A percentile compares a stretch with the other conserved stretches of the same genome.
Evolutionary conservation across 2,888 invertebrate species (phyloP).

Genomic region (Antheraea yamamai): DNA sequence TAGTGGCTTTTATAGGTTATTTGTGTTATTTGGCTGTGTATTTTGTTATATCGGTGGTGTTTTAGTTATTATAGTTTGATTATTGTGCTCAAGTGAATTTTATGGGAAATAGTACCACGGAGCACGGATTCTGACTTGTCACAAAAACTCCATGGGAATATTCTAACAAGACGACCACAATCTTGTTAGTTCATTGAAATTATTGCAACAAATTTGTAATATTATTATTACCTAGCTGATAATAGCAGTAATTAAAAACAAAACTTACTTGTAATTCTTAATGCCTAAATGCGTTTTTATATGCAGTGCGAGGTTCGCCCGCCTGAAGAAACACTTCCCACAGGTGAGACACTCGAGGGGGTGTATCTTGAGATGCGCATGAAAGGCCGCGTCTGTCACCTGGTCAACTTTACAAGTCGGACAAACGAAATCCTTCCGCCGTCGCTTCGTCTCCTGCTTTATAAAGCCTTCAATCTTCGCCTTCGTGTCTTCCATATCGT

Average conservation of each 20-base stretch:
- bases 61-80: too few species aligned
- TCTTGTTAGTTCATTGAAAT: too few species aligned
- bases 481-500: conserved; percentile 63
- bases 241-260: not conserved
- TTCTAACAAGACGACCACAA: too few species aligned
- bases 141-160: too few species aligned
- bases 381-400: conserved; percentile 85
- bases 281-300: conserved; percentile 91
- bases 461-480: conserved; percentile 76
- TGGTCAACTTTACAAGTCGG: conserved; percentile 83
- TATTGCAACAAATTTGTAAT: too few species aligned
- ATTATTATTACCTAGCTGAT: too few species aligned
- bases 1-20: too few species aligned
- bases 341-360: conserved; percentile 92
- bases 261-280: conserved; percentile 84
- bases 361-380: conserved; percentile 89
- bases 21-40: too few species aligned
- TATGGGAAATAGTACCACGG: too few species aligned
- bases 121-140: too few species aligned
- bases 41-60: too few species aligned
- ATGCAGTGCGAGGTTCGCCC: conserved; percentile 89
- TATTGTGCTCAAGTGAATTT: too few species aligned
- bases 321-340: conserved; percentile 88
- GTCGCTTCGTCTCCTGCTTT: conserved; percentile 65
- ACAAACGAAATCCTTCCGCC: conserved; percentile 62